A percentile compares a stretch with the other conserved stretches of the same genome.
These are phyloP conservation scores for Euphonia xanthogaster DNA, from an alignment of 2,797 vertebrate genomes.

Conservation along the genomic window DNA sequence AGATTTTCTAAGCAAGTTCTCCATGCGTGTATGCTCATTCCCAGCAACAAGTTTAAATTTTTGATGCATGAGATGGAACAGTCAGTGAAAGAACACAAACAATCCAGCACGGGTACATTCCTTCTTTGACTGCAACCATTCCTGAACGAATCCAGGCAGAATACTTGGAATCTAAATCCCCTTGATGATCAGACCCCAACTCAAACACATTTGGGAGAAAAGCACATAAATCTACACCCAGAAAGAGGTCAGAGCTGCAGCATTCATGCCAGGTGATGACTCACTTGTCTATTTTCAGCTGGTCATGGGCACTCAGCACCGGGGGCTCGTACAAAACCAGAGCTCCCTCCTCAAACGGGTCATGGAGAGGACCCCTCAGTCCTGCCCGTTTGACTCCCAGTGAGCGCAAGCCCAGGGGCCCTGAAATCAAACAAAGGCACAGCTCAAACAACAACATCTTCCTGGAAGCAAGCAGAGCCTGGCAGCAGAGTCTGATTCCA, in stretches of 20 bases:
- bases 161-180: neutral
- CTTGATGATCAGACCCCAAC: neutral
- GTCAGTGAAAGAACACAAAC: neutral
- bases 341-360: constrained; percentile 91
- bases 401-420: constrained; percentile 83
- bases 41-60: neutral
- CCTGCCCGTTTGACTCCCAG: constrained; percentile 90
- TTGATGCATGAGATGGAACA: neutral
- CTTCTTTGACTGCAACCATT: neutral
- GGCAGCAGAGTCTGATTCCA: neutral
- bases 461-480: neutral
- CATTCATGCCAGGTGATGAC: constrained; percentile 52
- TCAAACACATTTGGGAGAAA: neutral
- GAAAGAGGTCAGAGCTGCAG: neutral
- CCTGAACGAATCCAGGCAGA: neutral
- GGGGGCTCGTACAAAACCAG: constrained; percentile 92
- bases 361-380: constrained; percentile 89
- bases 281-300: constrained; percentile 94
- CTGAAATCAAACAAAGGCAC: constrained; percentile 73
- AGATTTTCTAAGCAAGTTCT: neutral
- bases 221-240: neutral
- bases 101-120: neutral
- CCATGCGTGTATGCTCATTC: neutral
- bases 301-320: constrained; percentile 83
- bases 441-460: neutral